These are phyloP conservation scores for Aquatica leii DNA, from an alignment of 2,888 invertebrate species.

Conservation along the genomic window DNA sequence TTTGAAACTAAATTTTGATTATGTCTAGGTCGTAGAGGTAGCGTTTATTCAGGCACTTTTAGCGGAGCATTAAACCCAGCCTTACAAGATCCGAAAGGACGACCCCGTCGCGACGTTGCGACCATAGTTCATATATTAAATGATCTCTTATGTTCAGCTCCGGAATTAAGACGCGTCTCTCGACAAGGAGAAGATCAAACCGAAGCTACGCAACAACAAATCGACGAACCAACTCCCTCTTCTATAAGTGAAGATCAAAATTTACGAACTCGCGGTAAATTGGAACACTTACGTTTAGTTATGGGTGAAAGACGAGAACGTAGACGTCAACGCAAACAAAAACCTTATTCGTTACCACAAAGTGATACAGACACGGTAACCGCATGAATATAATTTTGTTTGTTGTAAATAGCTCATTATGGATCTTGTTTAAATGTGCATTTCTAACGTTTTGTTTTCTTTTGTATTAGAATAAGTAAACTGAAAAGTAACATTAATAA, in stretches of 20 bases:
- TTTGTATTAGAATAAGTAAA: conserved; percentile 39
- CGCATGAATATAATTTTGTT: conserved; percentile 45
- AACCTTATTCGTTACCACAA: conserved; percentile 70
- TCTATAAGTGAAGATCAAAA: conserved; percentile 57
- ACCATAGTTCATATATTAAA: conserved; percentile 96
- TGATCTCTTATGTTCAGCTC: conserved; percentile 90
- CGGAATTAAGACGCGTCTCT: conserved; percentile 58
- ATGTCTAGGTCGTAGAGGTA: conserved; percentile 92
- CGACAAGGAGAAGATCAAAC: conserved; percentile 54
- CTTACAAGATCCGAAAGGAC: conserved; percentile 88
- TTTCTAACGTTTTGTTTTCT: conserved; percentile 43
- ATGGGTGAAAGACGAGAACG: conserved; percentile 90
- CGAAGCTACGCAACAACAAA: conserved; percentile 51
- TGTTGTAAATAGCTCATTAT: conserved; percentile 33
- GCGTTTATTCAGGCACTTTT: conserved; percentile 96
- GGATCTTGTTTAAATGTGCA: conserved; percentile 44
- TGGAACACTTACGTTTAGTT: conserved; percentile 85
- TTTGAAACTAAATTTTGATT: conserved; percentile 5
- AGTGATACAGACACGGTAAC: conserved; percentile 60
- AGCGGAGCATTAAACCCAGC: conserved; percentile 94
- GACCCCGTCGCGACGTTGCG: conserved; percentile 92
- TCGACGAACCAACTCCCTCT: conserved; percentile 46
- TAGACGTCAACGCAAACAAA: conserved; percentile 78
- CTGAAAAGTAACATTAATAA: conserved; percentile 10
- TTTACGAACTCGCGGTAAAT: conserved; percentile 71